A percentile compares a stretch with the other conserved stretches of the same genome.
phyloP scores from a whole-genome alignment of 37 sponge, comb jelly and placozoan genomes.

The Lycopodina hypogea region DNA sequence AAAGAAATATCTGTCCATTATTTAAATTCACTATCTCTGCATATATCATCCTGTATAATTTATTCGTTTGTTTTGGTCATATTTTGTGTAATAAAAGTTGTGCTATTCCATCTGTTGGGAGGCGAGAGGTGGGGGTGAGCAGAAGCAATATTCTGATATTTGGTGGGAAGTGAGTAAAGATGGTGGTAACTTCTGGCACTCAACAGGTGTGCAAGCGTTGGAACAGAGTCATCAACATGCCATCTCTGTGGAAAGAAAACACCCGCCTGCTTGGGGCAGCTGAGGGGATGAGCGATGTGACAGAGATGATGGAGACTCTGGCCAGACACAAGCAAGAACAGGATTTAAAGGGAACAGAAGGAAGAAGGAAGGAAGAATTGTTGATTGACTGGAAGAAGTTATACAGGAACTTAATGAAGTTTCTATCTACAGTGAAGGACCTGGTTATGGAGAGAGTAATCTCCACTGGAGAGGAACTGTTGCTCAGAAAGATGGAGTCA shows the following conservation, averaged over 20 bases:
- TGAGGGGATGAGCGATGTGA: constrained; percentile 57
- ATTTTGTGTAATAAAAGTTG: too few relatives aligned
- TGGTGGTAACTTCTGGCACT: too few relatives aligned
- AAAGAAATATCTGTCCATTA: too few relatives aligned
- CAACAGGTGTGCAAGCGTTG: constrained; percentile 62
- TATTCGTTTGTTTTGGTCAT: too few relatives aligned
- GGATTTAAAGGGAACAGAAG: background rate
- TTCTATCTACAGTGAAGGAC: constrained; percentile 41
- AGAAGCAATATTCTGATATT: too few relatives aligned
- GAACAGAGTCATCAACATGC: constrained; percentile 18
- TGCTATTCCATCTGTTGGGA: too few relatives aligned
- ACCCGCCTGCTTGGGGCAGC: constrained; percentile 25
- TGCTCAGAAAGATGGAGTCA: background rate
- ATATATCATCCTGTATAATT: too few relatives aligned
- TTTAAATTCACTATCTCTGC: too few relatives aligned
- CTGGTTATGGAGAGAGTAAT: constrained; percentile 49
- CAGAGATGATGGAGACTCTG: constrained; percentile 34
- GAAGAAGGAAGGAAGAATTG: background rate
- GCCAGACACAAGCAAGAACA: background rate
- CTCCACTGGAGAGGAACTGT: background rate
- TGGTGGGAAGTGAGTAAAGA: background rate
- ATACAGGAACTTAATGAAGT: constrained; percentile 38
- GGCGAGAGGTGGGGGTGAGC: too few relatives aligned
- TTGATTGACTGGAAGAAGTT: constrained; percentile 71
- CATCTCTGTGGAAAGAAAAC: constrained; percentile 51